phyloP scores from a whole-genome alignment of 37 sponge, comb jelly and placozoan genomes.

The Petrosia ficiformis region DNA sequence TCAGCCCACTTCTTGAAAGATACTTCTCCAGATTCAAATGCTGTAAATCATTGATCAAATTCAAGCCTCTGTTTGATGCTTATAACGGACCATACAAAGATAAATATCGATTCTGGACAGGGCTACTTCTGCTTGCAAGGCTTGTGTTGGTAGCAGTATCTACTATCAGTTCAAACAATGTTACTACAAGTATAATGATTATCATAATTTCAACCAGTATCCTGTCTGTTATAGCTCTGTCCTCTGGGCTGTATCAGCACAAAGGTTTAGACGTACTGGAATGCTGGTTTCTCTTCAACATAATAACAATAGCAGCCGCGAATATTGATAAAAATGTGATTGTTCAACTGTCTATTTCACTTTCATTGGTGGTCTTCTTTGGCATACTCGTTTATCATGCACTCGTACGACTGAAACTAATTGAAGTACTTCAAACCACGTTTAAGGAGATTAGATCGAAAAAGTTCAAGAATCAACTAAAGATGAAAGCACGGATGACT shows the following conservation, averaged over 20 bases:
- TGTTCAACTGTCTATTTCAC: background rate
- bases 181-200: background rate
- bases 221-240: background rate
- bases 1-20: conserved; percentile 7
- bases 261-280: background rate
- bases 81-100: conserved; percentile 5
- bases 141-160: background rate
- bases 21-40: background rate
- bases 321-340: background rate
- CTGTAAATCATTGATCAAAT: background rate
- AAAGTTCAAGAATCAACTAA: too few species aligned
- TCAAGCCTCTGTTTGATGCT: conserved; percentile 8
- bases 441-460: too few species aligned
- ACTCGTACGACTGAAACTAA: background rate
- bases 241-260: background rate
- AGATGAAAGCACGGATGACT: too few species aligned
- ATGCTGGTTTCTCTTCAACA: background rate
- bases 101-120: background rate
- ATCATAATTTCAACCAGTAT: background rate
- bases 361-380: background rate
- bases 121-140: background rate
- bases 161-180: background rate
- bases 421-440: background rate
- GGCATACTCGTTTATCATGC: background rate
- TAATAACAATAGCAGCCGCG: background rate